Conservation (phyloP, 1,140 invertebrate genomes). For the Leptopilina clavipes region DNA sequence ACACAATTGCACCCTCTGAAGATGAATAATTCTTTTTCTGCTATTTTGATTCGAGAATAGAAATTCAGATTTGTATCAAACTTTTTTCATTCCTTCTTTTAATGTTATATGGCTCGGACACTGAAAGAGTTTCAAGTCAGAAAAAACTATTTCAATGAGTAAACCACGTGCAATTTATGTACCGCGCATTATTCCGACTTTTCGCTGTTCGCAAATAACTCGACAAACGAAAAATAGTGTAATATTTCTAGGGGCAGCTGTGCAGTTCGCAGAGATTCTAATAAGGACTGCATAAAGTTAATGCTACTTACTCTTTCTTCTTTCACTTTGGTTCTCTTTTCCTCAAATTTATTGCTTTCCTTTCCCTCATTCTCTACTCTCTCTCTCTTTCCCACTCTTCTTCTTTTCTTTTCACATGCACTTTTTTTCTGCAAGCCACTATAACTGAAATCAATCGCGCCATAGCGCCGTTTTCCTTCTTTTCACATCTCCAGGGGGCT, state of each 20-base stretch:
- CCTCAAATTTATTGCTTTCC: constrained; percentile 15
- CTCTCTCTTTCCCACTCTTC: not conserved
- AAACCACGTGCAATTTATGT: constrained; percentile 41
- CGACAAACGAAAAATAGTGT: constrained; percentile 49
- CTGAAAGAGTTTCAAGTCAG: constrained; percentile 18
- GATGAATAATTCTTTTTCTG: too few species aligned
- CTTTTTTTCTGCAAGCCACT: constrained; percentile 30
- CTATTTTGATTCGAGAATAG: too few species aligned
- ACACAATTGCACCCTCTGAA: too few species aligned
- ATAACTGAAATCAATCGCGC: constrained; percentile 35
- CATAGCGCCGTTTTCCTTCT: constrained; percentile 37
- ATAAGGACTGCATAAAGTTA: constrained; percentile 50
- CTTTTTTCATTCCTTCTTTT: not conserved
- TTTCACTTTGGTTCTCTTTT: constrained; percentile 13
- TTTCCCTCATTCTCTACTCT: not conserved
- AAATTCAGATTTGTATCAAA: not conserved
- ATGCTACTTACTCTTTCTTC: constrained; percentile 36
- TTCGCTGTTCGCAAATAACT: constrained; percentile 46
- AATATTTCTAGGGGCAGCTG: constrained; percentile 48
- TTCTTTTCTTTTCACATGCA: constrained; percentile 23
- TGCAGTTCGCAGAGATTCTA: constrained; percentile 47
- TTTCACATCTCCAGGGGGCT: constrained; percentile 27
- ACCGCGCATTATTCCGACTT: constrained; percentile 41
- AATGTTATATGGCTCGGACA: not conserved
- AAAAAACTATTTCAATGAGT: not conserved